These are phyloP conservation scores for Coptodon bakossiorum DNA, from an alignment of 2,113 vertebrate species.

Conservation along the genomic window DNA sequence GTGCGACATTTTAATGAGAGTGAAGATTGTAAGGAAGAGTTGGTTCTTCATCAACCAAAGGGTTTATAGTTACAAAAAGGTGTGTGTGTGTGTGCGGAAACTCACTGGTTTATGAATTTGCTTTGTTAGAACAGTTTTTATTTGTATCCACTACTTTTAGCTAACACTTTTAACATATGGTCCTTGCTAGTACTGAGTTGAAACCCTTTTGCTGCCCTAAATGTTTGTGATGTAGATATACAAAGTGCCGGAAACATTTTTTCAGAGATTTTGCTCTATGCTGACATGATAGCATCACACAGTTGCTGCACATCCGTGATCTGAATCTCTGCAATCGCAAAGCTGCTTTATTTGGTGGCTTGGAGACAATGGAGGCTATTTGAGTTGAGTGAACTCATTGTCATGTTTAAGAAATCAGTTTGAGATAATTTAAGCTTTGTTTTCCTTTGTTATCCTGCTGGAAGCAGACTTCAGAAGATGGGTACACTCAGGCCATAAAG, in stretches of 20 bases:
- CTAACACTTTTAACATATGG: neutral
- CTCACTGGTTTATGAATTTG: neutral
- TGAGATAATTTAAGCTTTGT: neutral
- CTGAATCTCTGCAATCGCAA: neutral
- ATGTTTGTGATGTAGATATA: neutral
- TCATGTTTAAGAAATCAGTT: neutral
- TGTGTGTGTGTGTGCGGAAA: neutral
- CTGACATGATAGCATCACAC: neutral
- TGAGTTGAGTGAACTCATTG: neutral
- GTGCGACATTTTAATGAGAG: conserved; percentile 2
- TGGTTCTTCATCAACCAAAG: neutral
- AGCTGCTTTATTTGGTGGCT: neutral
- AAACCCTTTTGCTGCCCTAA: neutral
- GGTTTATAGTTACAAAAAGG: neutral
- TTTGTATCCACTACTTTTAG: neutral
- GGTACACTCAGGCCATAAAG: neutral
- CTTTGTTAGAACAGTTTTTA: neutral
- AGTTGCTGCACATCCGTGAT: neutral
- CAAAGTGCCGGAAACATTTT: neutral
- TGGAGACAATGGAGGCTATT: neutral
- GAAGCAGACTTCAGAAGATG: neutral
- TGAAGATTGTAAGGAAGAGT: neutral
- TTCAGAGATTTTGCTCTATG: neutral
- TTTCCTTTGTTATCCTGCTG: neutral
- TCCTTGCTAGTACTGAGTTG: neutral